Evolutionary conservation across 2,888 invertebrate species (phyloP).

Genomic region (Polyommatus iphigenia): DNA sequence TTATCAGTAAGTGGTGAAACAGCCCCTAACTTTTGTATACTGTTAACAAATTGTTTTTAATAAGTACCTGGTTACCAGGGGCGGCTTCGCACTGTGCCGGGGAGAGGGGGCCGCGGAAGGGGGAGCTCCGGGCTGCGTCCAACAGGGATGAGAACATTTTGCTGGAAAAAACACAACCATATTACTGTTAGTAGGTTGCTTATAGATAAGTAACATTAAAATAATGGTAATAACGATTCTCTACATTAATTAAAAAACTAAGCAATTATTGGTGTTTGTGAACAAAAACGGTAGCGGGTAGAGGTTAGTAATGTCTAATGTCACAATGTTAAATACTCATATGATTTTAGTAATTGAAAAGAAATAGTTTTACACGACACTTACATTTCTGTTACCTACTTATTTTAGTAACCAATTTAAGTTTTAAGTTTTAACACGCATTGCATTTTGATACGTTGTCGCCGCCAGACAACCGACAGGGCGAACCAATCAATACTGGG

Average conservation of each 20-base stretch:
- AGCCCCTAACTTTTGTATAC: not conserved
- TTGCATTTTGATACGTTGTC: not conserved
- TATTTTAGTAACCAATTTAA: not conserved
- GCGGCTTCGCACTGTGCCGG: conserved; percentile 78
- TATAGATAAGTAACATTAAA: not conserved
- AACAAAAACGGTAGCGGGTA: not conserved
- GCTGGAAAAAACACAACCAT: conserved; percentile 48
- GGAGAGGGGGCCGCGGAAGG: conserved; percentile 82
- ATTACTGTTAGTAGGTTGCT: not conserved
- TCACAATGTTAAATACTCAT: not conserved
- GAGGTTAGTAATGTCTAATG: not conserved
- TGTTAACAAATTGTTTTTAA: not conserved
- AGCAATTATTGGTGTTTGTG: not conserved
- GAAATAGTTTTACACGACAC: not conserved
- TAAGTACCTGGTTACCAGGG: conserved; percentile 49
- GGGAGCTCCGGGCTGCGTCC: conserved; percentile 82
- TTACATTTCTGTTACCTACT: not conserved
- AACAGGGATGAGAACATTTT: conserved; percentile 82
- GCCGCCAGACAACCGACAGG: conserved; percentile 31
- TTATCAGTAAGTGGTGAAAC: no score
- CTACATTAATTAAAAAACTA: not conserved
- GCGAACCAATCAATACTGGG: conserved; percentile 41
- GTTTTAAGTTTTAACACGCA: not conserved
- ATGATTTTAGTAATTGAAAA: not conserved
- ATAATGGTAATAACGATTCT: not conserved